These are phyloP conservation scores for Macrobrachium nipponense DNA, from an alignment of 1,140 invertebrate species.

Conservation along the genomic window DNA sequence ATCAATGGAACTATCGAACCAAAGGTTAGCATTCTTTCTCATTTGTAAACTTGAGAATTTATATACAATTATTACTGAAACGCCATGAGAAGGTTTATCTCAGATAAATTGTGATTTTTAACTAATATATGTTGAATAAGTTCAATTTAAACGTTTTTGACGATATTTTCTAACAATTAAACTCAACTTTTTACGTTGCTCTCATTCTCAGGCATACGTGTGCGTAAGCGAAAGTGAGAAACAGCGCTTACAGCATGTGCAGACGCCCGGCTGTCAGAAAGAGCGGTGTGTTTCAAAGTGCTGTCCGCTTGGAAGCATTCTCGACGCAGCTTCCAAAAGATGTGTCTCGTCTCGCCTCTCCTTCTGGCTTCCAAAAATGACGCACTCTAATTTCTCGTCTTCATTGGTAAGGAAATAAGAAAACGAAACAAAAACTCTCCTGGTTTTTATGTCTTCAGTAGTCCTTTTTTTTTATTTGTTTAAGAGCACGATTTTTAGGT, in stretches of 20 bases:
- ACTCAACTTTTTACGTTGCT: neutral
- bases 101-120: neutral
- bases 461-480: too few relatives aligned
- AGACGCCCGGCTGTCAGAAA: conserved; percentile 53
- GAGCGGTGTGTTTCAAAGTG: conserved; percentile 54
- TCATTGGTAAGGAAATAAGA: neutral
- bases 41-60: neutral
- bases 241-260: conserved; percentile 45
- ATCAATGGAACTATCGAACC: conserved; percentile 31
- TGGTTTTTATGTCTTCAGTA: too few relatives aligned
- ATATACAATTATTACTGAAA: neutral
- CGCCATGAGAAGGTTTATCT: neutral
- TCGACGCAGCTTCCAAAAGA: conserved; percentile 22
- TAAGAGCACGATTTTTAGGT: too few relatives aligned
- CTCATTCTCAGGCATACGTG: conserved; percentile 48
- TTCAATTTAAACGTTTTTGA: too few relatives aligned
- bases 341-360: conserved; percentile 35
- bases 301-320: conserved; percentile 43
- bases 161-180: neutral
- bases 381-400: conserved; percentile 5
- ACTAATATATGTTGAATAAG: neutral
- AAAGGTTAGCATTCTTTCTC: conserved; percentile 13
- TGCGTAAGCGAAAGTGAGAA: conserved; percentile 52
- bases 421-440: neutral
- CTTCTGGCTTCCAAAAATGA: conserved; percentile 12